Evolutionary conservation across 2,888 invertebrate genomes (phyloP), one percentile per base, ranked within the genome.

Genomic region (Acronicta leporina): DNA sequence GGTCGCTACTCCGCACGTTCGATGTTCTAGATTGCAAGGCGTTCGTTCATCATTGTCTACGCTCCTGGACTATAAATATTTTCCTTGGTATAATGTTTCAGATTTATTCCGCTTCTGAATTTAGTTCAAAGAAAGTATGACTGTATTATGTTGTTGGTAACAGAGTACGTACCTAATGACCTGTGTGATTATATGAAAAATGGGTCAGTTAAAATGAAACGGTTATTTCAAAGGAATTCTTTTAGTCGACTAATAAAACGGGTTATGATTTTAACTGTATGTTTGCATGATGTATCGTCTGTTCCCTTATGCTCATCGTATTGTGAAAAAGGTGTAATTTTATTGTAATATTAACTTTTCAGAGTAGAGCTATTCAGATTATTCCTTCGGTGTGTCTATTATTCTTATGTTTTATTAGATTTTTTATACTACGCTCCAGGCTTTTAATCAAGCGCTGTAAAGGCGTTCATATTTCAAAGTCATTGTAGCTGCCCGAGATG

Each of bases 1-100:
- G 81, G 80, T 79, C 82, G 69, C 54, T 65, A 53, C 67, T 68
- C 62, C 59, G 69, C 75, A 78, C 73, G 74, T 77, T 75, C 73
- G 74, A 68, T 79, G 82, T 64, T 78, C 82, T 57, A 81, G 83
- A 86, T 87, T 80, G 73, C 69, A 67, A 68, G 66, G 68, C 67
- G 75, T 79, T 68, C 65, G 53, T 59, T 30, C 56, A 50, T 69
- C 61, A 75, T 71, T 64, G 62, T 77, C 56, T 77, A 67, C 75
- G 62, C 45, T 67, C 44, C 53, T 51, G 33, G 62, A 61, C 54
- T 66, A 46, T 60, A 67, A 69, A 70, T 63, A 70, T 73, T 66
- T 64, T 46, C 45, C 35, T 52, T 54, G 56, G 59, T 45, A 45
- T 25, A 8, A 44, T 41, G 30, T 53, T 16, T 10, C 25, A 41